Evolutionary conservation across 92 coral and sea anemone genomes (phyloP).

Genomic region (Epizoanthus fatuus): DNA sequence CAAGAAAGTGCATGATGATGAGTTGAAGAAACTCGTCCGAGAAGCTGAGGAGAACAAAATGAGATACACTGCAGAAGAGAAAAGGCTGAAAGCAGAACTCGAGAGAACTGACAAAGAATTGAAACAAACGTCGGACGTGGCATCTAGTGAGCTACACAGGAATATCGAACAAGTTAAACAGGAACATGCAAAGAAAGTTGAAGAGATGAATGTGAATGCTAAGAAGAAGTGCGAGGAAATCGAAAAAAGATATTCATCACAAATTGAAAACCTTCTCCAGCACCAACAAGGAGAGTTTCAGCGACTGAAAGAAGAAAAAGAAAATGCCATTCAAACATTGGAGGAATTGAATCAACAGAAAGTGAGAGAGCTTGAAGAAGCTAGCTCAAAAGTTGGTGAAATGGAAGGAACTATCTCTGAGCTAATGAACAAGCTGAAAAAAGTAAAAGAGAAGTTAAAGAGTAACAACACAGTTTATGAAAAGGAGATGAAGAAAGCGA

Average conservation of each 20-base stretch:
- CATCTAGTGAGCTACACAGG: constrained; percentile 66
- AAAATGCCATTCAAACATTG: constrained; percentile 53
- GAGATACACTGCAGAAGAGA: constrained; percentile 65
- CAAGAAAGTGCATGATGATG: constrained; percentile 58
- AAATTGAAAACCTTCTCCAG: constrained; percentile 81
- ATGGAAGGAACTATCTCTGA: constrained; percentile 64
- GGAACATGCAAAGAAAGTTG: constrained; percentile 73
- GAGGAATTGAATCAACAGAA: constrained; percentile 46
- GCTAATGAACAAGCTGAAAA: constrained; percentile 74
- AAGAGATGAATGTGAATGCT: constrained; percentile 70
- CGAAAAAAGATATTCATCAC: constrained; percentile 78
- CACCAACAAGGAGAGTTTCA: constrained; percentile 79
- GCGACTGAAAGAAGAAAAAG: constrained; percentile 58
- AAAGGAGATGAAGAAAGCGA: constrained; percentile 65
- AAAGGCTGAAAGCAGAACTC: constrained; percentile 71
- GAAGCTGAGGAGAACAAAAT: constrained; percentile 56
- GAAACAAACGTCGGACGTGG: constrained; percentile 76
- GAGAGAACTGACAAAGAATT: constrained; percentile 75
- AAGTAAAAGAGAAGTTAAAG: constrained; percentile 85
- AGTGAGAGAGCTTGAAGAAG: constrained; percentile 67
- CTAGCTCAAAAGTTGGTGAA: constrained; percentile 57
- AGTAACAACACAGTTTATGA: constrained; percentile 58
- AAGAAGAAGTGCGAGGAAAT: constrained; percentile 84
- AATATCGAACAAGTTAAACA: constrained; percentile 75
- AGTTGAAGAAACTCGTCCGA: constrained; percentile 55